Base-by-base conservation (phyloP, 2,888 invertebrate species). In the Drosophila lacicola region DNA sequence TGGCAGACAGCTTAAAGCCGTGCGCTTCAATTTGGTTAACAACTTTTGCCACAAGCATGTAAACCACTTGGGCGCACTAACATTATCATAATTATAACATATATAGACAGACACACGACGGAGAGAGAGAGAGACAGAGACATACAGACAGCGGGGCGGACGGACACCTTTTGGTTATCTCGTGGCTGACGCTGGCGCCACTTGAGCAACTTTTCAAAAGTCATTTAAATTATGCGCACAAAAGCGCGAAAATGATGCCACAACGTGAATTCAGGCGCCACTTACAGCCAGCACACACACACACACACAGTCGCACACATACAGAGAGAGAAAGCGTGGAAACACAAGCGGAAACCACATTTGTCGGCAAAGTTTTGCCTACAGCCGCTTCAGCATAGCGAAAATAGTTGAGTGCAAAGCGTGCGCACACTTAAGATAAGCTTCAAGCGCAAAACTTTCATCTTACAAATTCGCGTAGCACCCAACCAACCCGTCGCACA, bases 221-320 rank as follows among this genome's bases (percentile, higher is more conserved):
- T 86, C 85, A 87, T 86, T 86, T 87, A 86, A 87, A 86, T 86
- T 87, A 87, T 86, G 85, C 74, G 75, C 85, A 82, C 84, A 83
- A 86, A 86, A 84, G 81, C 85, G 80, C 84, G 82, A 84, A 80
- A 85, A 86, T 84, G 84, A 86, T 85, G 86, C 86, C 82, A 86
- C 66, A 71, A 71, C 73, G 76, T 73, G 77, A 78, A 86, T 82
- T 64, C 84, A 71, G 82, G 74, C 82, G 87, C 84, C 85, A 84
- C 81, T 86, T 85, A 75, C 87, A 81, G 87, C 77, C 87, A 25
- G 51, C 58, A 67, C 33, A 46, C 41, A 61, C 36, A 67, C 58
- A 55, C 55, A 44, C 3, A 41, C 21, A 34, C 37, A 39, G 37
- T 17, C 34, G 33, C 29, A 65, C 14, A 25, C 8, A 44, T 1